Percentiles rank a stretch among this genome's conserved stretches.
Evolutionary conservation across 2,113 vertebrate genomes (phyloP).

Genomic region (Plectropomus leopardus): DNA sequence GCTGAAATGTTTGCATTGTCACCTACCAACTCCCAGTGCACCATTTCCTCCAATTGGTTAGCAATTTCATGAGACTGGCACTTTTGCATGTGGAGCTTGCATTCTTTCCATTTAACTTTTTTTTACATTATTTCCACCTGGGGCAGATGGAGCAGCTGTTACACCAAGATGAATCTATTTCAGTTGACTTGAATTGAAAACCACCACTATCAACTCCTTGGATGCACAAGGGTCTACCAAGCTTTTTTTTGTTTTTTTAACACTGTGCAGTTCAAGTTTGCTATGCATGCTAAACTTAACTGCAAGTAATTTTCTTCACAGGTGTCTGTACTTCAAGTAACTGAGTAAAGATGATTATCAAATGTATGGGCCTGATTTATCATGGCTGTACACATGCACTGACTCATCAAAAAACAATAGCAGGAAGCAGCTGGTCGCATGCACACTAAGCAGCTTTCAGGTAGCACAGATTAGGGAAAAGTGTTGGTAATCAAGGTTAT

Average conservation of each 20-base stretch:
- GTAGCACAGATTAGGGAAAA: conserved; percentile 38
- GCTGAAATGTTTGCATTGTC: not conserved
- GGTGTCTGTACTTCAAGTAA: conserved; percentile 9
- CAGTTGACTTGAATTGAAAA: conserved; percentile 5
- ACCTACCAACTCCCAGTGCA: not conserved
- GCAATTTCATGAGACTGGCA: conserved; percentile 17
- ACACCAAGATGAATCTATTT: conserved; percentile 33
- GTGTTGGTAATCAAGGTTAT: conserved; percentile 61
- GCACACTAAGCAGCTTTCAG: conserved; percentile 59
- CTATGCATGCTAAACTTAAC: not conserved
- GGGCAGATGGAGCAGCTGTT: conserved; percentile 10
- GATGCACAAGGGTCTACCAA: not conserved
- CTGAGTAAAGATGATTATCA: conserved; percentile 41
- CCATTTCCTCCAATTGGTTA: not conserved
- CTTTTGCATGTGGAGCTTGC: not conserved
- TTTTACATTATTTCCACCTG: conserved; percentile 22
- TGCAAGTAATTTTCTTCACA: not conserved
- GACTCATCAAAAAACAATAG: conserved; percentile 58
- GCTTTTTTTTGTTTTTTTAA: not conserved
- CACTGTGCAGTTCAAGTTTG: not conserved
- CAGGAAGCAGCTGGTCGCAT: conserved; percentile 62
- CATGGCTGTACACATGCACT: conserved; percentile 50
- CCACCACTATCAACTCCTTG: not conserved
- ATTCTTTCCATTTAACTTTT: conserved; percentile 1
- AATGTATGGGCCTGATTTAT: conserved; percentile 44